Percentiles rank a stretch among this genome's conserved stretches.
Conservation (phyloP, 1,140 invertebrate species). For the Heliconius nattereri region DNA sequence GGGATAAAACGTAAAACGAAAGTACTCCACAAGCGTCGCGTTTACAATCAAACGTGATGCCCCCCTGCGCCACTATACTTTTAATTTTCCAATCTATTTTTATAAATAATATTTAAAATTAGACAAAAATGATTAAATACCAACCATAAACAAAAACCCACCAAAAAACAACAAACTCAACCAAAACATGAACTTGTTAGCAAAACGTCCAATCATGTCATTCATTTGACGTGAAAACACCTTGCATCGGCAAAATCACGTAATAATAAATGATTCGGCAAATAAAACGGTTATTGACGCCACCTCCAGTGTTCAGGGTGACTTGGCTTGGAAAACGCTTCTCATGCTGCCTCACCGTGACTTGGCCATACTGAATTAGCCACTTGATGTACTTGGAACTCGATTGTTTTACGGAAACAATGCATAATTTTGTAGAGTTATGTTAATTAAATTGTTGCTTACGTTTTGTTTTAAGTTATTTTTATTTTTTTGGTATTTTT, state of each 20-base stretch:
- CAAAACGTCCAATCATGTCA: not conserved
- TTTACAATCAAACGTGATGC: too few relatives aligned
- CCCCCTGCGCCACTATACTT: too few relatives aligned
- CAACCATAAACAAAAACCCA: not conserved
- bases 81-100: too few relatives aligned
- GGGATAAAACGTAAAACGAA: too few relatives aligned
- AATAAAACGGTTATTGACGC: slow-evolving; percentile 22
- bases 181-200: slow-evolving; percentile 12
- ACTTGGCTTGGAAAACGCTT: slow-evolving; percentile 50
- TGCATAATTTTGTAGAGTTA: not conserved
- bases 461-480: too few relatives aligned
- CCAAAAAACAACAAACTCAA: not conserved
- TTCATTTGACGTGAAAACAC: slow-evolving; percentile 11
- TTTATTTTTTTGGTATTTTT: not conserved
- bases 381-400: slow-evolving; percentile 49
- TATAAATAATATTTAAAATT: too few relatives aligned
- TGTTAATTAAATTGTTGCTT: not conserved
- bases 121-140: not conserved
- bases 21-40: too few relatives aligned
- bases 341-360: slow-evolving; percentile 56
- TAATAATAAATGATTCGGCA: slow-evolving; percentile 34
- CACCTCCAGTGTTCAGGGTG: slow-evolving; percentile 47
- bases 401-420: slow-evolving; percentile 24
- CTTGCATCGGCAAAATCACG: slow-evolving; percentile 2
- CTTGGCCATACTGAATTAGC: slow-evolving; percentile 50